Evolutionary conservation across 2,113 vertebrate species (phyloP).

Genomic region (Peromyscus leucopus): DNA sequence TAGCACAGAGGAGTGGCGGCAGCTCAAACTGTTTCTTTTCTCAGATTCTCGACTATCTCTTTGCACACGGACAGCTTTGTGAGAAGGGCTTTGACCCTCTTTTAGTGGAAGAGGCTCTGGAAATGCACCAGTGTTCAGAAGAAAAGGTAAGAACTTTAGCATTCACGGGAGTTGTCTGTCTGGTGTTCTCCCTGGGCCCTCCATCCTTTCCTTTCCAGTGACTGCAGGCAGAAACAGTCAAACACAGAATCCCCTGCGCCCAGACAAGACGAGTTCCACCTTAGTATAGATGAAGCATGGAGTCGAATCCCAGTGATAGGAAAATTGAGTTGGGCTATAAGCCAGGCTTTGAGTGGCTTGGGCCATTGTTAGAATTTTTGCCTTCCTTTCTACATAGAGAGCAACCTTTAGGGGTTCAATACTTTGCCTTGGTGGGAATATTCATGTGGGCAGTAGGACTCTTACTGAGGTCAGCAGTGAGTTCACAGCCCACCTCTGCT

Average conservation of each 20-base stretch:
- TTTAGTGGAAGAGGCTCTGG: constrained; percentile 97
- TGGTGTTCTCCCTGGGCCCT: neutral
- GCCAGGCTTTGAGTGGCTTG: neutral
- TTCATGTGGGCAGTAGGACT: neutral
- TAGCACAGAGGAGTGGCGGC: neutral
- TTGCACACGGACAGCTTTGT: constrained; percentile 95
- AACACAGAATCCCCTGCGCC: neutral
- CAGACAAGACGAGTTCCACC: neutral
- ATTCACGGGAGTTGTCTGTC: neutral
- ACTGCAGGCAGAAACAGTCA: neutral
- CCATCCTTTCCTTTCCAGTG: neutral
- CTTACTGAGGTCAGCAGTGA: neutral
- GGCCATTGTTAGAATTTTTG: neutral
- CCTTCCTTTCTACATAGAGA: neutral
- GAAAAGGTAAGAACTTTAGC: constrained; percentile 92
- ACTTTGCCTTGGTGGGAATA: neutral
- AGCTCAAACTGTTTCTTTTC: constrained; percentile 62
- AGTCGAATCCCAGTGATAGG: neutral
- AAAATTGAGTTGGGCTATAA: constrained; percentile 3
- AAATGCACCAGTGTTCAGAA: constrained; percentile 97
- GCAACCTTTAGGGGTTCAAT: neutral
- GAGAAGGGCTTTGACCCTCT: constrained; percentile 96
- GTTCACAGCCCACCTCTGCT: neutral
- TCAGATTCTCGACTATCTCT: constrained; percentile 97
- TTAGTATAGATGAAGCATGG: neutral